Evolutionary conservation across 2,797 vertebrate genomes (phyloP).

Genomic region (Masticophis lateralis): DNA sequence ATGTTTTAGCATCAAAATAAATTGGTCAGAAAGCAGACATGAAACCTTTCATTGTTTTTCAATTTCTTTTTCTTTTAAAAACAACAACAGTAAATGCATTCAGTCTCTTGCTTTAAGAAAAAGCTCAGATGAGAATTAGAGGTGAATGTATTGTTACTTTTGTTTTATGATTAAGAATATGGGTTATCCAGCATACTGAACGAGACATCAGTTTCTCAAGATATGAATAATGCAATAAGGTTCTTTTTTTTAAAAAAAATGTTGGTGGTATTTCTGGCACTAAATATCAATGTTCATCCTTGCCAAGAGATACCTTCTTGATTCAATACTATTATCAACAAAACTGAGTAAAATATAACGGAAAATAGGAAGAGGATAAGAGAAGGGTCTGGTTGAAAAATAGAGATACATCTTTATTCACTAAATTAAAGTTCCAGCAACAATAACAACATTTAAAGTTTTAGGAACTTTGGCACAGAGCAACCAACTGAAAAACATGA

Average conservation of each 20-base stretch:
- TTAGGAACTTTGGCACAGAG: background rate
- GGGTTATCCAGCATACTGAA: conserved; percentile 21
- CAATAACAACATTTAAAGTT: background rate
- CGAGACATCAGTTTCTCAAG: conserved; percentile 21
- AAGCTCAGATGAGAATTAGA: conserved; percentile 11
- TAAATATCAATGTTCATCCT: conserved; percentile 24
- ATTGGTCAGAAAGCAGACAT: conserved; percentile 32
- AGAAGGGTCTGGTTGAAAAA: background rate
- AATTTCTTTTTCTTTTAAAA: background rate
- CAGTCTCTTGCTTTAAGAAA: background rate
- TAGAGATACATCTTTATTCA: background rate
- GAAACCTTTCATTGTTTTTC: background rate
- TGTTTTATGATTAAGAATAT: background rate
- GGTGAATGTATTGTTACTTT: background rate
- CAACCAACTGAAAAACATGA: background rate
- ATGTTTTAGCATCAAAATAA: conserved; percentile 58
- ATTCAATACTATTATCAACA: background rate
- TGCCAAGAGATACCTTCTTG: background rate
- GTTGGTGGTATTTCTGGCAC: conserved; percentile 1
- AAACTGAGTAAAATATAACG: background rate
- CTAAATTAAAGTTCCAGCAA: background rate
- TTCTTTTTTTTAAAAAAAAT: background rate
- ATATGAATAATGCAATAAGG: background rate
- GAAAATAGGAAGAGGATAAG: background rate
- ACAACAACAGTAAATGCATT: background rate